Evolutionary conservation across 2,888 invertebrate genomes (phyloP).

Genomic region (Erannis defoliaria): DNA sequence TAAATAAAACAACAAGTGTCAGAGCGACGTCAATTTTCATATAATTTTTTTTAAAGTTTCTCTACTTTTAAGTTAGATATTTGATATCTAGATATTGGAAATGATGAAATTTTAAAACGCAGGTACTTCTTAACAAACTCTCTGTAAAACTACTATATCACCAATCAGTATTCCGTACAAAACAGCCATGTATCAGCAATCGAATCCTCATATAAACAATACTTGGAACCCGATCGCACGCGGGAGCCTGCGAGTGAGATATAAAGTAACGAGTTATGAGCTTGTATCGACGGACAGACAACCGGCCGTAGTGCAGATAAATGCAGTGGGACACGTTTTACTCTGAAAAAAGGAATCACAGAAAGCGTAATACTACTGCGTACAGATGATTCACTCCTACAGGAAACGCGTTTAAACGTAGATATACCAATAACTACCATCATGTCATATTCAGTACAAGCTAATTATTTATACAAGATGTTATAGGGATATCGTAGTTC

Average conservation of each 20-base stretch:
- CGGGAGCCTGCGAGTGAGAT: conserved; percentile 48
- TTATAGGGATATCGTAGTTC: too few relatives aligned
- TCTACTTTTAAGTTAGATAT: too few relatives aligned
- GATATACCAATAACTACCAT: too few relatives aligned
- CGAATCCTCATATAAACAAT: conserved; percentile 42
- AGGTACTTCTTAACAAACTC: background rate
- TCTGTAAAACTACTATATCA: conserved; percentile 11
- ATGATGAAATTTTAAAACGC: background rate
- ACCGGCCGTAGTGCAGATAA: background rate
- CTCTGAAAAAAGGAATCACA: background rate
- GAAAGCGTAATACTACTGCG: too few relatives aligned
- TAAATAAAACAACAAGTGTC: too few relatives aligned
- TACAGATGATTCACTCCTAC: too few relatives aligned
- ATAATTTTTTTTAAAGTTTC: too few relatives aligned
- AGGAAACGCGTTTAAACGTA: too few relatives aligned
- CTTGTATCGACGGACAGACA: conserved; percentile 37
- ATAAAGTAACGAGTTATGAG: conserved; percentile 50
- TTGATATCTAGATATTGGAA: too few relatives aligned
- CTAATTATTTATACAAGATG: too few relatives aligned
- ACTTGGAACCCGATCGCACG: conserved; percentile 37
- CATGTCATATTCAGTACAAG: too few relatives aligned
- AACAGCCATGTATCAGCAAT: conserved; percentile 40
- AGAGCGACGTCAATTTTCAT: too few relatives aligned
- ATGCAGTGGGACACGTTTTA: conserved; percentile 1
- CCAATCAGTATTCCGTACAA: conserved; percentile 33